phyloP scores from a whole-genome alignment of 2,797 vertebrate species.

The Sus cebifrons region DNA sequence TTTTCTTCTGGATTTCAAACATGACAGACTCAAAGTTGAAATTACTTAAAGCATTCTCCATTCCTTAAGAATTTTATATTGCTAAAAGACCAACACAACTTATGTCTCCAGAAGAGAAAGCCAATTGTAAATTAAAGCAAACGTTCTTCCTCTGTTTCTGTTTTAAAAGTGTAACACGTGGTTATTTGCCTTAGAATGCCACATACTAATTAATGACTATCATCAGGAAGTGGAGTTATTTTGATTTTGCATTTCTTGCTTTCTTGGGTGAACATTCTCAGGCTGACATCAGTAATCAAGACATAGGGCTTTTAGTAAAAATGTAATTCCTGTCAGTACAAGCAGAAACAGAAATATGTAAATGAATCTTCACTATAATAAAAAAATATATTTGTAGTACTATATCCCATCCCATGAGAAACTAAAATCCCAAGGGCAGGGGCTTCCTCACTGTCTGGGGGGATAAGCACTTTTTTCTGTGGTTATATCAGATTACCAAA shows the following conservation, averaged over 20 bases:
- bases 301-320: conserved; percentile 22
- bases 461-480: background rate
- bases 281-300: conserved; percentile 37
- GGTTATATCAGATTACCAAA: background rate
- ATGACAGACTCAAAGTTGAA: background rate
- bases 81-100: background rate
- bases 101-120: conserved; percentile 28
- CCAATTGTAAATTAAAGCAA: conserved; percentile 41
- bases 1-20: conserved; percentile 25
- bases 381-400: background rate
- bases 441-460: background rate
- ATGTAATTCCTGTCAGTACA: background rate
- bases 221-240: conserved; percentile 50
- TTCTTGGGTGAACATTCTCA: conserved; percentile 48
- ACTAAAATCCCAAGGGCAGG: background rate
- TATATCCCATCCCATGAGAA: background rate
- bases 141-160: background rate
- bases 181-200: conserved; percentile 51
- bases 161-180: background rate
- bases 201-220: conserved; percentile 42
- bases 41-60: background rate
- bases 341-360: conserved; percentile 21
- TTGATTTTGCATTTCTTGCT: background rate
- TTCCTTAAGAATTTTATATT: conserved; percentile 20
- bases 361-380: conserved; percentile 32